Evolutionary conservation across 2,113 vertebrate species (phyloP).

Genomic region (Colaptes auratus): DNA sequence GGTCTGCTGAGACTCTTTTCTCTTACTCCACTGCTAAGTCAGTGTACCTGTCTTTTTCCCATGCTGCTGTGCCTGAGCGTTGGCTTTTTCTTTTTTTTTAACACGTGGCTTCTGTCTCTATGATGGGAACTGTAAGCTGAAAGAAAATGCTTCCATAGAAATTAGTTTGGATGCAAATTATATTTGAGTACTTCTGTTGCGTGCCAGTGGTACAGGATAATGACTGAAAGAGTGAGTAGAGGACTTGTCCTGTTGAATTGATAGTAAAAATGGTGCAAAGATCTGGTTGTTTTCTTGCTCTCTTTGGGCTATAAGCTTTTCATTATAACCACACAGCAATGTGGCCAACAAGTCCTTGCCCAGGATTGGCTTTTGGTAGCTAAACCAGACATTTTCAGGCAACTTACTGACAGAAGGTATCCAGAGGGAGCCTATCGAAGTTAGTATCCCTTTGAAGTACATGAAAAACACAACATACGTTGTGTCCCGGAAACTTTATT

Average conservation of each 20-base stretch:
- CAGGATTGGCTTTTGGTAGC: neutral
- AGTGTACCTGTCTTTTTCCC: neutral
- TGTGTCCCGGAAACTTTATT: neutral
- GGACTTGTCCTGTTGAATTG: neutral
- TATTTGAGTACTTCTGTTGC: neutral
- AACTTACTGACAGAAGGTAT: neutral
- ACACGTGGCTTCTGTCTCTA: neutral
- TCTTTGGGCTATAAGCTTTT: neutral
- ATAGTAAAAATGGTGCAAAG: neutral
- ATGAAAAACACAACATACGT: neutral
- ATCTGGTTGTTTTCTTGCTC: neutral
- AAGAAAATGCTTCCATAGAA: neutral
- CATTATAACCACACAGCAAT: neutral
- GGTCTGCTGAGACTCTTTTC: neutral
- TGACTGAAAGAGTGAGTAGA: neutral
- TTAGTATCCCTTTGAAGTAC: neutral
- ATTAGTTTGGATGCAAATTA: neutral
- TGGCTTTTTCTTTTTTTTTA: neutral
- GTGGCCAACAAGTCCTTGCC: neutral
- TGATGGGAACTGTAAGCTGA: neutral
- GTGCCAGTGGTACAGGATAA: neutral
- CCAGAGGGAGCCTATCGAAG: neutral
- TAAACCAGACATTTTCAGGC: neutral
- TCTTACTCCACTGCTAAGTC: neutral
- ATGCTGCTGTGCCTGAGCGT: neutral